Base-by-base conservation (phyloP, 2,113 vertebrate species). In the Sinocyclocheilus maitianheensis region DNA sequence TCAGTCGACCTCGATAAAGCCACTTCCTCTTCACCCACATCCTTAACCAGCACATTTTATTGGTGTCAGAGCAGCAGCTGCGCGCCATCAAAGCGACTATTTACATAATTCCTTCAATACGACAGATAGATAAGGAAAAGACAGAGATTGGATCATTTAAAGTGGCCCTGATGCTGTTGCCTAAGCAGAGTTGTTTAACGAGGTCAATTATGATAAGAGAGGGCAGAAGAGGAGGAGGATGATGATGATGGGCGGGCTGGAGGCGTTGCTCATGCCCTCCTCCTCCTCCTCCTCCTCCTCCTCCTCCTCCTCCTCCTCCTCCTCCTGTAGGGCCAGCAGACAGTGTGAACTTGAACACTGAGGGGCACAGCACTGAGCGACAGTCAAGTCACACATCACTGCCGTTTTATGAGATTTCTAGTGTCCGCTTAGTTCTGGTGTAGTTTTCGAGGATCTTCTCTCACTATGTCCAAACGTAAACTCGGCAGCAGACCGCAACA, bases 401-500 rank as follows among this genome's bases (percentile, higher is more conserved):
- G 46, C 69, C 24, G 81, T 77, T 85, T 65, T 85, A 65, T 65
- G 83, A 65, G 69, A 53, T 22, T 43, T 16, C 26, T 48, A 71
- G 24, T 34, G 58, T 69, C 7, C 3, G 40, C 3, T 5, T 40
- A 13, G 37, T 85, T 69, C n/a, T 46, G 34, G 60, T 53, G 10
- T 81, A 72, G 34, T 71, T 60, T 26, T 2, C 40, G 30, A 72
- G 20, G 63, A 69, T 4, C 14, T 43, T 53, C 9, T 18, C 65
- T 51, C 91, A 91, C 84, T 78, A 96, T 96, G 95, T 96, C 95
- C 93, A 95, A 95, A 89, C 95, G 95, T 86, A 96, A 96, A 94
- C 93, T 95, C 92, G 95, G 95, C 77, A 95, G 95, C 90, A 91
- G 93, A 94, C 95, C 95, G 85, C 94, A 95, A 90, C 95, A 96